These are phyloP conservation scores for Callyntrura sp. DNA, from an alignment of 2,888 invertebrate genomes.

Conservation along the genomic window DNA sequence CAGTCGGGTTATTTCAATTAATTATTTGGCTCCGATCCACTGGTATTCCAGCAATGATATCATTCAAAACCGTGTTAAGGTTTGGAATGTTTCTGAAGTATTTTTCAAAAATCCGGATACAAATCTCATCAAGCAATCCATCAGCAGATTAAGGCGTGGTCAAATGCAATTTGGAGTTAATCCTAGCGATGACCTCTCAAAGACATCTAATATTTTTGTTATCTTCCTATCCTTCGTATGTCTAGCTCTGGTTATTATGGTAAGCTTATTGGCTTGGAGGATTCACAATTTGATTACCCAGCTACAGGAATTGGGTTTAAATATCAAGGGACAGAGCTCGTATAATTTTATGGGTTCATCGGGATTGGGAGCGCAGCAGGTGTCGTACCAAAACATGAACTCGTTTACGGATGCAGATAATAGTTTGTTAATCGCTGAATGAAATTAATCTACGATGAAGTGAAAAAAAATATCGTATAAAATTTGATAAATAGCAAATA, in stretches of 20 bases:
- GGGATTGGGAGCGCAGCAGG: constrained; percentile 24
- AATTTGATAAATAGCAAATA: no score
- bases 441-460: neutral
- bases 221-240: neutral
- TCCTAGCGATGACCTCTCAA: neutral
- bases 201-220: neutral
- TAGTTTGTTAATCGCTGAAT: constrained; percentile 49
- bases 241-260: neutral
- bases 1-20: neutral
- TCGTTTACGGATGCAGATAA: constrained; percentile 38
- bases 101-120: constrained; percentile 38
- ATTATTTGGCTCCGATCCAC: constrained; percentile 51
- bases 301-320: constrained; percentile 56
- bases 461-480: no score
- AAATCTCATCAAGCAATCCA: constrained; percentile 14
- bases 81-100: constrained; percentile 44
- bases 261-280: constrained; percentile 28
- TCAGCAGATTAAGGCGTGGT: neutral
- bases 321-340: constrained; percentile 25
- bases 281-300: constrained; percentile 49
- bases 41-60: constrained; percentile 24
- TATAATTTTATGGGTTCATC: neutral
- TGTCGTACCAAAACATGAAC: constrained; percentile 61
- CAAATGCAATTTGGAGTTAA: neutral
- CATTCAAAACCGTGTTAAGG: neutral